Evolutionary conservation across 64 coral and sea anemone genomes (phyloP).

Genomic region (Montipora foliosa): DNA sequence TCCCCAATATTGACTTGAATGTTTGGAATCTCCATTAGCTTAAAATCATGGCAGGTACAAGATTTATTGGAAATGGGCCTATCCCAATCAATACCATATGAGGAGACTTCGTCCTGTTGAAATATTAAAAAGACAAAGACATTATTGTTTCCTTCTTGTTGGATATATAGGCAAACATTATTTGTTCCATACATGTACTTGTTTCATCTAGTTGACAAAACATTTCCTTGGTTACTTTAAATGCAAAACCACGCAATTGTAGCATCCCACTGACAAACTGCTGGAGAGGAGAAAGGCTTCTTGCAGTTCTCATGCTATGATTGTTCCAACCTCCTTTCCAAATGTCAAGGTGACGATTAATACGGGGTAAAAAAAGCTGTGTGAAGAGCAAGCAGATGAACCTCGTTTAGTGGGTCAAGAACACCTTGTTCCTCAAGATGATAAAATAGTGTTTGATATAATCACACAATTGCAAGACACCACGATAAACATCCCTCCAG

Average conservation of each 20-base stretch:
- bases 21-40: background rate
- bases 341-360: slow-evolving; percentile 24
- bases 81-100: background rate
- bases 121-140: background rate
- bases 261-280: background rate
- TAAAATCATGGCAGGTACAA: background rate
- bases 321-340: slow-evolving; percentile 42
- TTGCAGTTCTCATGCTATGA: slow-evolving; percentile 43
- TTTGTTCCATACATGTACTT: background rate
- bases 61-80: background rate
- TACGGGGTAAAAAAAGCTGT: slow-evolving; percentile 14
- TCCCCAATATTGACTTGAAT: background rate
- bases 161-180: background rate
- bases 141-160: background rate
- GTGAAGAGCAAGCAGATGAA: slow-evolving; percentile 21
- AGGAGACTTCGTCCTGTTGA: slow-evolving; percentile 3
- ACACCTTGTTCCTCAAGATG: background rate
- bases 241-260: background rate
- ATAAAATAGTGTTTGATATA: too few species aligned
- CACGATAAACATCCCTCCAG: background rate
- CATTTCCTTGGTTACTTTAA: background rate
- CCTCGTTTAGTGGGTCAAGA: background rate
- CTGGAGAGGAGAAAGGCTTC: slow-evolving; percentile 30
- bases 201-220: background rate
- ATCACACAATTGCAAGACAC: too few species aligned